These are phyloP conservation scores for Parnassius glacialis DNA, from an alignment of 2,888 invertebrate genomes.

Conservation along the genomic window DNA sequence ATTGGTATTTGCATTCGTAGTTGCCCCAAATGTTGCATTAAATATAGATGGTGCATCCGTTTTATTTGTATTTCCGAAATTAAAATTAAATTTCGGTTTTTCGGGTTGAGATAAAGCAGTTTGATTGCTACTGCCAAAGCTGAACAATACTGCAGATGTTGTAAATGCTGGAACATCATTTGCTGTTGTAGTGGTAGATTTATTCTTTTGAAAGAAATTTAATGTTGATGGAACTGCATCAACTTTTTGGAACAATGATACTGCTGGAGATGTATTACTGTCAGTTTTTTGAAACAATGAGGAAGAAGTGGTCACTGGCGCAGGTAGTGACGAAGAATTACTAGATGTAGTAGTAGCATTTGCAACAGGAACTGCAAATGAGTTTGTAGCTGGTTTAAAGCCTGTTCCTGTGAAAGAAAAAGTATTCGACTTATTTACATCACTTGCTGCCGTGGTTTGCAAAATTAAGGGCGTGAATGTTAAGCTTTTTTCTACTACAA, in stretches of 20 bases:
- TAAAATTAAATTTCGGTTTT: conserved; percentile 56
- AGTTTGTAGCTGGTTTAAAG: conserved; percentile 31
- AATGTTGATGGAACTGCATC: conserved; percentile 33
- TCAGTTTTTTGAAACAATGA: conserved; percentile 34
- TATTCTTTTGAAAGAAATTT: conserved; percentile 40
- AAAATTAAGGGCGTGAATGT: conserved; percentile 4
- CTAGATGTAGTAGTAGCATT: conserved; percentile 34
- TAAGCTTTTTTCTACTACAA: conserved; percentile 2
- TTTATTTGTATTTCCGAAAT: conserved; percentile 46
- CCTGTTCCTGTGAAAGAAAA: conserved; percentile 38
- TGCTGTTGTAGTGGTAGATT: conserved; percentile 28
- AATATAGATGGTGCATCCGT: conserved; percentile 38
- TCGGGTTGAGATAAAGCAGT: conserved; percentile 38
- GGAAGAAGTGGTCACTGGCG: conserved; percentile 25
- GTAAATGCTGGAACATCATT: conserved; percentile 21
- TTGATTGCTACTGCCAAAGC: conserved; percentile 44
- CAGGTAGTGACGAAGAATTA: conserved; percentile 24
- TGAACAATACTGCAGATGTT: conserved; percentile 46
- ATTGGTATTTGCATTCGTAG: conserved; percentile 24
- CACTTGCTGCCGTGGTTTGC: conserved; percentile 27
- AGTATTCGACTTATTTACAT: conserved; percentile 32
- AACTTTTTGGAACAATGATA: conserved; percentile 40
- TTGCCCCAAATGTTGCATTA: conserved; percentile 39
- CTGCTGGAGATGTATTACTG: conserved; percentile 30
- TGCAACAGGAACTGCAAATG: conserved; percentile 37